phyloP scores from a whole-genome alignment of 2,113 vertebrate genomes.

The Calyptomena viridis region DNA sequence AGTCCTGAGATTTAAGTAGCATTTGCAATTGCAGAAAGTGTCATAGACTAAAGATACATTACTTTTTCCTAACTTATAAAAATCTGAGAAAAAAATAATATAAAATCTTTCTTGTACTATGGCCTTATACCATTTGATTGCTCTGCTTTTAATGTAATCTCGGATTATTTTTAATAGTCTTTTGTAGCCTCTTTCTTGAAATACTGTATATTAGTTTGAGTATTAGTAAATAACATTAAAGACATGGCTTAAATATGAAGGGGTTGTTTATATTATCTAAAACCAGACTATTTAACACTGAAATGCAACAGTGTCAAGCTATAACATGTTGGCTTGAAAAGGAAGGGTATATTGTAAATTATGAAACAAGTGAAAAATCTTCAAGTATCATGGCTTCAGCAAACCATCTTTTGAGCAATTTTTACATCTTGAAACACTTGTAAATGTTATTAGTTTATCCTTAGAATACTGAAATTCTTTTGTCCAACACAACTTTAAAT shows the following conservation, averaged over 20 bases:
- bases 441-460: not conserved
- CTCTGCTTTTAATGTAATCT: not conserved
- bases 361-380: not conserved
- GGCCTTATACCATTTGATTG: not conserved
- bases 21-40: not conserved
- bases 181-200: not conserved
- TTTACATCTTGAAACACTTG: not conserved
- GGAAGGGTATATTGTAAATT: not conserved
- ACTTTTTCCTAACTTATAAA: not conserved
- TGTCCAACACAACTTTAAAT: not conserved
- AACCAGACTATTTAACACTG: not conserved
- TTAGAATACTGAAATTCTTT: not conserved
- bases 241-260: not conserved
- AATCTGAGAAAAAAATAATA: not conserved
- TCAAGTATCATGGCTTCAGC: not conserved
- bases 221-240: not conserved
- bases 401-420: not conserved
- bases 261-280: not conserved
- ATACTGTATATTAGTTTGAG: not conserved
- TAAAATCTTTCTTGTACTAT: not conserved
- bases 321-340: not conserved
- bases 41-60: not conserved
- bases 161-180: not conserved
- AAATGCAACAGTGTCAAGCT: not conserved
- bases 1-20: not conserved